Evolutionary conservation across 1,140 invertebrate genomes (phyloP).

Genomic region (Magallana gigas): DNA sequence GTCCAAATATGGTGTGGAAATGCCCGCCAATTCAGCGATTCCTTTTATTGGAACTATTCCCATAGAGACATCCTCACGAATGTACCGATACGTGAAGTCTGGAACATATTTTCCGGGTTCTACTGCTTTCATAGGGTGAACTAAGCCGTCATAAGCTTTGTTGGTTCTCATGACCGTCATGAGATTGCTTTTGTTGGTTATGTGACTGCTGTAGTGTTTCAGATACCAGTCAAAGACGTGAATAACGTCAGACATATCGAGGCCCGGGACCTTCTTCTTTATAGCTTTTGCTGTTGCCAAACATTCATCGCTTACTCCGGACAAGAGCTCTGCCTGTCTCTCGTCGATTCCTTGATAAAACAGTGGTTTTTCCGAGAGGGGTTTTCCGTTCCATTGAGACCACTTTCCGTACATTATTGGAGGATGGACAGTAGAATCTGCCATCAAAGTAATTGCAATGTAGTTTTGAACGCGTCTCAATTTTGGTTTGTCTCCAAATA

Average conservation of each 20-base stretch:
- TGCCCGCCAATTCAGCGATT: constrained; percentile 64
- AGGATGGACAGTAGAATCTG: constrained; percentile 64
- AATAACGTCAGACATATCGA: constrained; percentile 64
- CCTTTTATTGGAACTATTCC: constrained; percentile 70
- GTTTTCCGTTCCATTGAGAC: constrained; percentile 62
- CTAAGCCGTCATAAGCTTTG: constrained; percentile 66
- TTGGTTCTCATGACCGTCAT: constrained; percentile 65
- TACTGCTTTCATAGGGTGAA: constrained; percentile 64
- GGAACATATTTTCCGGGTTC: constrained; percentile 60
- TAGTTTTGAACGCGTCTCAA: constrained; percentile 58
- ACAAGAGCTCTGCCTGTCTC: constrained; percentile 56
- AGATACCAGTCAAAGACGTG: constrained; percentile 68
- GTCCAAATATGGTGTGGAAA: constrained; percentile 66
- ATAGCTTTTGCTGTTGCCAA: constrained; percentile 60
- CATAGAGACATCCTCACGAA: constrained; percentile 68
- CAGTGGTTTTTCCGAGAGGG: constrained; percentile 54
- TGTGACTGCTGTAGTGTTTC: constrained; percentile 60
- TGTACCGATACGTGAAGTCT: constrained; percentile 67
- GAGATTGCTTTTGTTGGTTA: constrained; percentile 59
- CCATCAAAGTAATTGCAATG: constrained; percentile 63
- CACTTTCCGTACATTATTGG: constrained; percentile 68
- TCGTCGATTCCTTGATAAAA: constrained; percentile 71
- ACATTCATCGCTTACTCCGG: constrained; percentile 64
- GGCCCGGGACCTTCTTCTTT: constrained; percentile 40
- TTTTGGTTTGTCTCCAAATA: constrained; percentile 63